Conservation (phyloP, 2,888 invertebrate species). For the Margaritifera margaritifera region DNA sequence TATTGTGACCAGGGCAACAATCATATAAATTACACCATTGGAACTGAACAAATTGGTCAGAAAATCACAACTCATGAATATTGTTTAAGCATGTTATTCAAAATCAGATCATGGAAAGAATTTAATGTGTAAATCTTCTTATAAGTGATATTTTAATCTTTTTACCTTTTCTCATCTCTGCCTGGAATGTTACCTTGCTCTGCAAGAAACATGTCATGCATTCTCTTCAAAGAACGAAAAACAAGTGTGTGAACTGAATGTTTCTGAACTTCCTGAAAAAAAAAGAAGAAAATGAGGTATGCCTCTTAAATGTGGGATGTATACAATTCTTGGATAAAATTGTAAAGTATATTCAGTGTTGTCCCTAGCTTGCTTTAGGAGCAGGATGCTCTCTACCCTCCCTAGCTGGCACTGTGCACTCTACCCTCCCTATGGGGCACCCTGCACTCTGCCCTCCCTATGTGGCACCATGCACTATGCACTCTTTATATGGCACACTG, state of each 20-base stretch:
- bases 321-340: no score
- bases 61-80: neutral
- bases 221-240: constrained; percentile 95
- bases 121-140: neutral
- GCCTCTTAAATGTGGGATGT: no score
- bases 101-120: neutral
- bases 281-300: neutral
- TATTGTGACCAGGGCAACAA: neutral
- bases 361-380: no score
- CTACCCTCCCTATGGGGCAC: no score
- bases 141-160: constrained; percentile 2
- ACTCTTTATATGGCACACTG: no score
- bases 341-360: no score
- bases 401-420: no score
- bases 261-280: constrained; percentile 82
- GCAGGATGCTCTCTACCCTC: no score
- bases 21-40: no score
- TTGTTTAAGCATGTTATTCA: neutral
- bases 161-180: constrained; percentile 86
- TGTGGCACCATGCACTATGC: no score
- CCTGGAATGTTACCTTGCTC: constrained; percentile 90
- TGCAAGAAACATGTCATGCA: constrained; percentile 96
- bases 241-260: constrained; percentile 98
- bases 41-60: neutral
- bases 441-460: no score